Base-by-base conservation (phyloP, 2,888 invertebrate species). In the Diploptera punctata region DNA sequence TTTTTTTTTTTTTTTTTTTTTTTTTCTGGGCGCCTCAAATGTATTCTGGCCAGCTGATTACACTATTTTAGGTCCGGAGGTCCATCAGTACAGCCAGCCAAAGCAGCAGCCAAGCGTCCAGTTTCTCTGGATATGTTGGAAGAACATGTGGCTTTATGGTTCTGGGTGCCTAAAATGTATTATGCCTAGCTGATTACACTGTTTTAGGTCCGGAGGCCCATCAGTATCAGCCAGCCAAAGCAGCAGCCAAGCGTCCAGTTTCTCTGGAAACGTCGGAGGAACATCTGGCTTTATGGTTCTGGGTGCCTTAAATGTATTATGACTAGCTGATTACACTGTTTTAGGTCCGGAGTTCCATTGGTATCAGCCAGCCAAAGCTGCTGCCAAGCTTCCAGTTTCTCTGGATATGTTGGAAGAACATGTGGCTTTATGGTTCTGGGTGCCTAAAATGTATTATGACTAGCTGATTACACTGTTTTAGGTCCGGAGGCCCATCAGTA, bases 371-470 rank as follows among this genome's bases (percentile, higher is more conserved):
- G 70, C 49, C 68, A 68, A 18, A 29, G 54, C n/a, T 21, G 21
- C 60, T 47, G 61, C 43, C 61, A 61, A 29, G 70, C 70, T 29
- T 33, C 62, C 49, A 65, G 67, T 60, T 49, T 31, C n/a, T n/a
- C n/a, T 29, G 70, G 70, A 10, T 70, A 49, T 47, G 38, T 62
- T 21, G 18, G 43, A 70, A 49, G 47, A 47, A 16, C 76, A 72
- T 31, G 73, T 73, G 57, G 70, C 68, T 9, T 73, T 70, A n/a
- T n/a, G n/a, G n/a, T n/a, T n/a, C n/a, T n/a, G n/a, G n/a, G n/a
- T n/a, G n/a, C n/a, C n/a, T n/a, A n/a, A n/a, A n/a, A n/a, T n/a
- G n/a, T n/a, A n/a, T n/a, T n/a, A n/a, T n/a, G n/a, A n/a, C n/a
- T n/a, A n/a, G n/a, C n/a, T n/a, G 19, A 33, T 65, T 44, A 38